Conservation (phyloP, 2,888 invertebrate genomes). For the Clitarchus hookeri region DNA sequence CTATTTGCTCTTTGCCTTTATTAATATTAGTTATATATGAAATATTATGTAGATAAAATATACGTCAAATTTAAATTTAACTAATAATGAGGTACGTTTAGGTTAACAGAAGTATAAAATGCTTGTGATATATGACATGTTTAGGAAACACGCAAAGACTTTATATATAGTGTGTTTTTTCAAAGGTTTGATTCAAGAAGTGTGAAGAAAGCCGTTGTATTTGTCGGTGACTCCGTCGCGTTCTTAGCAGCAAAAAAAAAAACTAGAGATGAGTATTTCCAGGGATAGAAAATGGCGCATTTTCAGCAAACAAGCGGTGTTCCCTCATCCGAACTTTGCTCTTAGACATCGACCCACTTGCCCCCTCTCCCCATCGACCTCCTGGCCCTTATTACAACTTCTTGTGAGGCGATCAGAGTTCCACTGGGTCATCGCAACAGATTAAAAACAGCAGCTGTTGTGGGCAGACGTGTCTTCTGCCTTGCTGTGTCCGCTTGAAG, state of each 20-base stretch:
- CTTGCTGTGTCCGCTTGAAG: not conserved
- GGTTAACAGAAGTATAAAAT: too few species aligned
- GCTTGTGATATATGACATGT: too few species aligned
- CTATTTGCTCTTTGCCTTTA: too few species aligned
- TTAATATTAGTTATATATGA: too few species aligned
- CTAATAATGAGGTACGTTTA: too few species aligned
- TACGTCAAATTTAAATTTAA: too few species aligned
- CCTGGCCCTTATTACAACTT: not conserved
- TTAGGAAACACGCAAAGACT: too few species aligned
- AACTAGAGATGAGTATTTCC: not conserved
- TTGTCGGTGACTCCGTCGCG: too few species aligned
- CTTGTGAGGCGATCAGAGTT: not conserved
- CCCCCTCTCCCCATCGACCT: not conserved
- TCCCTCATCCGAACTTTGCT: not conserved
- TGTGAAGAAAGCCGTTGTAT: too few species aligned
- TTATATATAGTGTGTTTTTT: too few species aligned
- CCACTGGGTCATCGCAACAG: not conserved
- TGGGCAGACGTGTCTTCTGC: not conserved
- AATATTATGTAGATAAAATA: too few species aligned
- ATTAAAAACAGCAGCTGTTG: not conserved
- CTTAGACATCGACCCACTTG: not conserved
- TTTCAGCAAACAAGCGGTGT: not conserved
- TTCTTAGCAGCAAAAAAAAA: not conserved
- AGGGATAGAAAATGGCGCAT: not conserved
- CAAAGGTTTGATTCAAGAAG: too few species aligned